phyloP scores from a whole-genome alignment of 2,797 vertebrate species.

The Linurgus olivaceus region DNA sequence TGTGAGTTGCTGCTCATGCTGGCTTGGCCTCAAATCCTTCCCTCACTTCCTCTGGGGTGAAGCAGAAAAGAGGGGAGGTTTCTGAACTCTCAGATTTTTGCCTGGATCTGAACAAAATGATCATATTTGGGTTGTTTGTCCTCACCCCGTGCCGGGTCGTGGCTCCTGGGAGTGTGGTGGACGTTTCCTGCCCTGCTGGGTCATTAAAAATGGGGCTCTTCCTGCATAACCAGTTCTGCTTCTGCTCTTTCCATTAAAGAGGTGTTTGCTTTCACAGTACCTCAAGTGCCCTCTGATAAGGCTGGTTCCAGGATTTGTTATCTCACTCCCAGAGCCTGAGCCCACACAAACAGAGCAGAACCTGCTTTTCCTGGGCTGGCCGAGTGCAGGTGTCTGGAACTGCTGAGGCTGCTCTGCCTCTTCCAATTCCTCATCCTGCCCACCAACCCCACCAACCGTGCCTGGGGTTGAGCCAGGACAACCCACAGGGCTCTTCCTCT shows the following conservation, averaged over 20 bases:
- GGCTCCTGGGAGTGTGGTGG: not conserved
- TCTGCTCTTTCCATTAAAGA: not conserved
- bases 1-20: not conserved
- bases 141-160: not conserved
- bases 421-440: not conserved
- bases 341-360: not conserved
- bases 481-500: not conserved
- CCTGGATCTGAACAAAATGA: not conserved
- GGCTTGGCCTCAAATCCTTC: not conserved
- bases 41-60: not conserved
- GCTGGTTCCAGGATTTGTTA: not conserved
- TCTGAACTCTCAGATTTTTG: not conserved
- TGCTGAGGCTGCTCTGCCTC: not conserved
- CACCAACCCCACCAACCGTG: fast-evolving
- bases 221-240: not conserved
- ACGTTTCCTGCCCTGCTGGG: not conserved
- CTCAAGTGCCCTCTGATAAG: not conserved
- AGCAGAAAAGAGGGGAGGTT: not conserved
- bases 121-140: not conserved
- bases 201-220: not conserved
- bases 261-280: not conserved
- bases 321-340: not conserved
- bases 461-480: not conserved
- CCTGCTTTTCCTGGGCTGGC: not conserved
- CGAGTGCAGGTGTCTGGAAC: not conserved